phyloP scores from a whole-genome alignment of 37 sponge, comb jelly and placozoan genomes.

The Spongilla lacustris region DNA sequence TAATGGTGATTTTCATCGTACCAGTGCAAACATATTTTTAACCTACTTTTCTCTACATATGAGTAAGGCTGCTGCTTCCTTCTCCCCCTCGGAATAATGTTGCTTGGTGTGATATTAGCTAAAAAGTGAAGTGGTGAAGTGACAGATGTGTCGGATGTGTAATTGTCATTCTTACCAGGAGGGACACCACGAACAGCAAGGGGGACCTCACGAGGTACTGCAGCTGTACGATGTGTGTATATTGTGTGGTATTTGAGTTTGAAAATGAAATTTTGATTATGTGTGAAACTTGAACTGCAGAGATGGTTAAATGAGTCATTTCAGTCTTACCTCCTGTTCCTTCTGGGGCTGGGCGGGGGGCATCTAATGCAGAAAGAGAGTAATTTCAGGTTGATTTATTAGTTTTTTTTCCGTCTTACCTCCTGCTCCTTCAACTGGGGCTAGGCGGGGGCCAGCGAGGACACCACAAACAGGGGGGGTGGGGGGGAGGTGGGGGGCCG shows the following conservation, averaged over 20 bases:
- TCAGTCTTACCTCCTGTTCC: background rate
- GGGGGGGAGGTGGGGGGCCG: background rate
- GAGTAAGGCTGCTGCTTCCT: background rate
- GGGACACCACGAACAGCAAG: background rate
- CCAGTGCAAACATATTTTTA: background rate
- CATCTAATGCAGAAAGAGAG: constrained; percentile 1
- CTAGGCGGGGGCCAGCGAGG: no score
- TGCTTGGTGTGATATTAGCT: background rate
- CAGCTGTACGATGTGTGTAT: constrained; percentile 1
- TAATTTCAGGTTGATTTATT: constrained; percentile 1
- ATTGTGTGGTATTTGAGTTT: constrained; percentile 1
- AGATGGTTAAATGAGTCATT: constrained; percentile 1
- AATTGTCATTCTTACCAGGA: background rate
- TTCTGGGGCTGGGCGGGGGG: background rate
- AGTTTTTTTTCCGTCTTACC: background rate
- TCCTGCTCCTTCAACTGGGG: background rate
- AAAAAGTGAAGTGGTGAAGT: background rate
- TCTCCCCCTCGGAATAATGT: background rate
- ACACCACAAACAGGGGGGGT: background rate
- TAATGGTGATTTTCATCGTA: constrained; percentile 1
- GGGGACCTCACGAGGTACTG: background rate
- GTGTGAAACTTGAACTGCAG: constrained; percentile 1
- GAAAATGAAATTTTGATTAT: background rate
- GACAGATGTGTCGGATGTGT: background rate
- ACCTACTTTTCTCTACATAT: background rate